Evolutionary conservation across 2,113 vertebrate species (phyloP), one percentile per base, ranked within the genome.

Genomic region (Tricholaema leucomelas): DNA sequence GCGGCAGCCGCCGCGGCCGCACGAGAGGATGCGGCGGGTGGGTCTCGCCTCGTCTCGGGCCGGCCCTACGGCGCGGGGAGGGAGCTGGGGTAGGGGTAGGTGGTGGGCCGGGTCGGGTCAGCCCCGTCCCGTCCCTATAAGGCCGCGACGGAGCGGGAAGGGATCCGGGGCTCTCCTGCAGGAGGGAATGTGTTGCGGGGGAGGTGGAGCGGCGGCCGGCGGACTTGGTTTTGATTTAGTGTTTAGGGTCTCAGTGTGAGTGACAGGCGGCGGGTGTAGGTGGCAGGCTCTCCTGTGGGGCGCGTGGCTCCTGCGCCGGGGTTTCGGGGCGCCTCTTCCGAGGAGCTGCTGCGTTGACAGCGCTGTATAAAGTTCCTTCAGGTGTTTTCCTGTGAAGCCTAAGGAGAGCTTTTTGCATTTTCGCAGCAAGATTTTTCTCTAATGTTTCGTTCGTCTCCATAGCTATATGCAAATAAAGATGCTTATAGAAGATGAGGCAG

Each of bases 21-120:
- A 56, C 66, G 36, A 63, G 67, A 95, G 56, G 63, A 93, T 93
- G 94, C 76, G 85, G 91, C 91, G 66, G 94, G 94, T 93, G 94
- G 65, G 94, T 95, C 38, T 56, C 19, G 30, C 6, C 25, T n/a
- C 15, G 15, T 56, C 63, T 16, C 21, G 69, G 42, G 30, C 33
- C 10, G 28, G 50, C 2, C 54, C 35, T 12, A 56, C 13, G 5
- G 27, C 10, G 31, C 7, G 23, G 19, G 44, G 27, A 6, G 15
- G 23, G 38, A 12, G 52, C n/a, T 12, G 30, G 50, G 28, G 24
- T 7, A 11, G 28, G 25, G 35, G 31, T 3, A 13, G 36, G 20
- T 6, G n/a, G 25, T 6, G 60, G 31, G 23, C 10, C 8, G 17
- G 31, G 17, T 5, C 16, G 38, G 64, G 12, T 12, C 18, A 13